Percentiles rank a stretch among this genome's conserved stretches.
Evolutionary conservation across 2,888 invertebrate genomes (phyloP).

Genomic region (Mythimna loreyi): DNA sequence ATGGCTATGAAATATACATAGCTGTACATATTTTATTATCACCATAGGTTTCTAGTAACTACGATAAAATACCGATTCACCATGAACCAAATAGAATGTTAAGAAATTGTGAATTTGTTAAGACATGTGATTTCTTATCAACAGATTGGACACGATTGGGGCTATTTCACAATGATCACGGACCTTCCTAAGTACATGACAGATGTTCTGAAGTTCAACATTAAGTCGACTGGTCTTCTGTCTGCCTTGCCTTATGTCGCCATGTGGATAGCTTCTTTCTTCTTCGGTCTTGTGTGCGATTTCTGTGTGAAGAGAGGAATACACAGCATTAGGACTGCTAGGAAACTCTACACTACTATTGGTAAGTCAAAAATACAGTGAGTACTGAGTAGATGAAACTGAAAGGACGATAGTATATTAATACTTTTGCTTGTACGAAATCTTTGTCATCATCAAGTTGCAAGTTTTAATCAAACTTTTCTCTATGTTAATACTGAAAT

Average conservation of each 20-base stretch:
- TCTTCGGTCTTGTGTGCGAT: slow-evolving; percentile 93
- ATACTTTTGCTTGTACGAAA: no score
- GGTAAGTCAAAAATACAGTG: slow-evolving; percentile 84
- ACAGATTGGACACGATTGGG: slow-evolving; percentile 93
- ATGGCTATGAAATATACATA: neutral
- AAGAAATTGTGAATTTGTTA: neutral
- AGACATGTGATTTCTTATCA: slow-evolving; percentile 49
- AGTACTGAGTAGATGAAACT: neutral
- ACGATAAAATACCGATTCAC: slow-evolving; percentile 14
- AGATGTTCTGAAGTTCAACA: slow-evolving; percentile 92
- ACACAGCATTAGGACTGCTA: slow-evolving; percentile 89
- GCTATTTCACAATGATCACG: slow-evolving; percentile 93
- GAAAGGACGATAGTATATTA: neutral
- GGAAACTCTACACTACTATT: slow-evolving; percentile 93
- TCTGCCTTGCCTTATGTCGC: slow-evolving; percentile 92
- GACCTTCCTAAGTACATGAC: slow-evolving; percentile 94
- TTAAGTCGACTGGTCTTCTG: slow-evolving; percentile 91
- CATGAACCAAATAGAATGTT: slow-evolving; percentile 32
- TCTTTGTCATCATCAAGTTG: neutral
- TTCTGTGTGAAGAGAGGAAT: slow-evolving; percentile 91
- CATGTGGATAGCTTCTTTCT: slow-evolving; percentile 92
- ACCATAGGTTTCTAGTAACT: neutral
- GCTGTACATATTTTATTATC: slow-evolving; percentile 28
- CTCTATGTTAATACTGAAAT: no score
- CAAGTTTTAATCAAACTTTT: no score